A percentile compares a stretch with the other conserved stretches of the same genome.
Conservation (phyloP, 1,140 invertebrate genomes). For the Pentalonia nigronervosa region DNA sequence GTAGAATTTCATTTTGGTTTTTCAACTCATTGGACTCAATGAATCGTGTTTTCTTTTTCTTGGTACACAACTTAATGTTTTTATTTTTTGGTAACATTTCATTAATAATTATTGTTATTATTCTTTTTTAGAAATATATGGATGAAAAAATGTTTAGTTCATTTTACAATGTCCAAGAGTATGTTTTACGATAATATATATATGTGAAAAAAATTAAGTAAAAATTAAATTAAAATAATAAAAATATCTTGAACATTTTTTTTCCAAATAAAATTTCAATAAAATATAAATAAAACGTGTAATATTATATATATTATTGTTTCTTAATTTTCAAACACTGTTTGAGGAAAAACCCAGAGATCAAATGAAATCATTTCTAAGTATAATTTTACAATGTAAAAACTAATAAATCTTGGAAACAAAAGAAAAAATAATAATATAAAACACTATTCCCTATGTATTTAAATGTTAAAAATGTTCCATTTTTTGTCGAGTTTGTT, state of each 20-base stretch:
- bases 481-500: conserved; percentile 29
- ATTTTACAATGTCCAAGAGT: background rate
- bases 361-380: conserved; percentile 58
- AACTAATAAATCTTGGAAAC: conserved; percentile 46
- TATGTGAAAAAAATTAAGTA: conserved; percentile 3
- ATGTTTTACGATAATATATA: conserved; percentile 8
- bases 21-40: conserved; percentile 34
- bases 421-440: conserved; percentile 43
- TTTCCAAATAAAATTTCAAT: conserved; percentile 55
- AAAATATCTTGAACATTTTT: conserved; percentile 30
- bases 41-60: background rate
- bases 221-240: conserved; percentile 42
- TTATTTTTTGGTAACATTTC: conserved; percentile 49
- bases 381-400: conserved; percentile 51
- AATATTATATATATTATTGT: conserved; percentile 38
- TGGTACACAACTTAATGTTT: background rate
- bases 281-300: conserved; percentile 49
- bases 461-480: conserved; percentile 45
- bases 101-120: background rate
- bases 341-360: conserved; percentile 54
- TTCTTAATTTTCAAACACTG: conserved; percentile 52
- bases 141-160: background rate
- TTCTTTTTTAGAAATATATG: background rate
- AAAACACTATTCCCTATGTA: conserved; percentile 39
- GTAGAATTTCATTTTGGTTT: conserved; percentile 55